Base-by-base conservation (phyloP, 2,113 vertebrate genomes). In the Hippocampus abdominalis region DNA sequence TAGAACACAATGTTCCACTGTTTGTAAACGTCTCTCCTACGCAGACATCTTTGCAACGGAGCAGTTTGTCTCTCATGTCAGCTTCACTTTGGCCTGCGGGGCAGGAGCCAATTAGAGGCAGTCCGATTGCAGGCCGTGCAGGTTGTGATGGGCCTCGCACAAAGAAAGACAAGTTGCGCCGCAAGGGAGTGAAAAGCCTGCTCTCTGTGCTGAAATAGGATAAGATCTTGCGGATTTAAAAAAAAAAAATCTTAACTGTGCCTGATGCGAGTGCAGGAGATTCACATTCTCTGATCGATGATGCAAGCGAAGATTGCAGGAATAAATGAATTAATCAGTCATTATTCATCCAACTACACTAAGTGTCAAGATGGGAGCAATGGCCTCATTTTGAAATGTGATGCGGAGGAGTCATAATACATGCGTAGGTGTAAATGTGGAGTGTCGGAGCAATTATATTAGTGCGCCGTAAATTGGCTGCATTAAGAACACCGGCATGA, bases 51-150 rank as follows among this genome's bases (percentile, higher is more conserved):
- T 59, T 15, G 56, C 68, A 54, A 46, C 57, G 57, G 64, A 81
- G 74, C 66, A 67, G 78, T 66, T 71, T 66, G 74, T 68, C 80
- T 81, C 73, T 71, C 71, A 46, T 53, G 62, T 78, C 74, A 61
- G 59, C 36, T 66, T 81, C 64, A 65, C 68, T 78, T 84, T 82
- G 73, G 72, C 84, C 84, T 77, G 70, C 74, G 85, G 82, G 77
- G 64, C 51, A 62, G 46, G 61, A 67, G 64, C 78, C 88, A 90
- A 89, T 91, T 88, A 87, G 72, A 88, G 64, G 68, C 72, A 67
- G 79, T 81, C 84, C 78, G 79, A 79, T 49, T 73, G 66, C 54
- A 69, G 9, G 61, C 49, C 81, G 72, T n/a, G n/a, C n/a, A 70
- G 72, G 67, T 68, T 81, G 69, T 80, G 84, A 89, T 74, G 75